Percentiles rank a stretch among this genome's conserved stretches.
Conservation (phyloP, 2,888 invertebrate species). For the Pogonocherus hispidulus region DNA sequence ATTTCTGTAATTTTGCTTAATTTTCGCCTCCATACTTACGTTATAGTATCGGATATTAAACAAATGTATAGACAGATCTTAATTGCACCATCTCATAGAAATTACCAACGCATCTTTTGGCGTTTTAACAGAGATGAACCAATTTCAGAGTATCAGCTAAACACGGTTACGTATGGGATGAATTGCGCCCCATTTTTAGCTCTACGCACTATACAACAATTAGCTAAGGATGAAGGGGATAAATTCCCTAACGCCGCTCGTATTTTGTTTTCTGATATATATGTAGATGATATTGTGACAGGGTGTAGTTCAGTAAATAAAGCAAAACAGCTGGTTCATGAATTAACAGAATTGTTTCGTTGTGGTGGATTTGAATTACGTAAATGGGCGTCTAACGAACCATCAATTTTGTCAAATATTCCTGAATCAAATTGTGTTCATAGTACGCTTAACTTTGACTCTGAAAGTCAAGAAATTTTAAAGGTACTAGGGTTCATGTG, state of each 20-base stretch:
- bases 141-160: background rate
- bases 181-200: background rate
- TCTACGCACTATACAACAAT: background rate
- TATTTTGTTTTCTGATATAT: background rate
- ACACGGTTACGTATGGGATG: background rate
- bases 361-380: background rate
- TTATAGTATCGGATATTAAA: background rate
- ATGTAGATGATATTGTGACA: background rate
- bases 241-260: background rate
- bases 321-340: background rate
- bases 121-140: background rate
- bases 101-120: background rate
- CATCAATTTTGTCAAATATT: too few relatives aligned
- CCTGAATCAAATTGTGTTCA: too few relatives aligned
- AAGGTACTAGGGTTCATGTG: background rate
- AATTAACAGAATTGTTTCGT: background rate
- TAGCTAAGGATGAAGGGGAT: background rate
- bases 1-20: background rate
- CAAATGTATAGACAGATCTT: constrained; percentile 19
- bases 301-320: background rate
- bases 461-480: background rate
- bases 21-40: background rate
- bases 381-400: background rate
- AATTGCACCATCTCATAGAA: background rate
- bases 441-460: background rate